Evolutionary conservation across 1,140 invertebrate genomes (phyloP).

Genomic region (Maconellicoccus hirsutus): DNA sequence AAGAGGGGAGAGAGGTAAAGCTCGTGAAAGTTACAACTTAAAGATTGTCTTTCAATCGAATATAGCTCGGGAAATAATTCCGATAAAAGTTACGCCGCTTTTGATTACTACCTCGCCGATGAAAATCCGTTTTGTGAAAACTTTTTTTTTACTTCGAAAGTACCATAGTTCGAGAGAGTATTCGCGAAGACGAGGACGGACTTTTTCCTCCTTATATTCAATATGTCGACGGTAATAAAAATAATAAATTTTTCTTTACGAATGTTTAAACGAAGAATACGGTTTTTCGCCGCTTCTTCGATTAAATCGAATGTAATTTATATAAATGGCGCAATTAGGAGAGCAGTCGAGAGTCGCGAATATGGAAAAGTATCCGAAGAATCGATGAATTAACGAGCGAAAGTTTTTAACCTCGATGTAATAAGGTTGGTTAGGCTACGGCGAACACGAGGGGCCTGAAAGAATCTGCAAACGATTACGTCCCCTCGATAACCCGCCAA

Average conservation of each 20-base stretch:
- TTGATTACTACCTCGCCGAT: neutral
- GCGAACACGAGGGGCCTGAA: too few species aligned
- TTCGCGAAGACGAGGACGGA: neutral
- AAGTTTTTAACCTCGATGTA: neutral
- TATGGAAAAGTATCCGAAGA: neutral
- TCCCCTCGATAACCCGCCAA: too few species aligned
- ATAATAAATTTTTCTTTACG: neutral
- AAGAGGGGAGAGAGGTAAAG: neutral
- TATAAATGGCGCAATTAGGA: neutral
- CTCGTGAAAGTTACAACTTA: neutral
- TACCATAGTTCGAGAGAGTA: too few species aligned
- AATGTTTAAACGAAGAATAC: neutral
- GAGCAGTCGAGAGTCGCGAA: neutral
- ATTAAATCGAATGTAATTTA: slow-evolving; percentile 10
- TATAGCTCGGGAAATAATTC: neutral
- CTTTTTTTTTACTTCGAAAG: neutral
- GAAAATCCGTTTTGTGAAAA: neutral
- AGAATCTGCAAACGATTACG: too few species aligned
- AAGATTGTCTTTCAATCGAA: neutral
- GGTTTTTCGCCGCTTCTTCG: neutral
- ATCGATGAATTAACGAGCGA: neutral
- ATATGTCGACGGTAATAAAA: neutral
- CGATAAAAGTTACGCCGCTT: neutral
- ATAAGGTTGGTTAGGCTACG: too few species aligned
- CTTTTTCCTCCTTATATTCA: neutral